A percentile compares a stretch with the other conserved stretches of the same genome.
These are phyloP conservation scores for Sphaerophoria taeniata DNA, from an alignment of 2,888 invertebrate species.

Conservation along the genomic window DNA sequence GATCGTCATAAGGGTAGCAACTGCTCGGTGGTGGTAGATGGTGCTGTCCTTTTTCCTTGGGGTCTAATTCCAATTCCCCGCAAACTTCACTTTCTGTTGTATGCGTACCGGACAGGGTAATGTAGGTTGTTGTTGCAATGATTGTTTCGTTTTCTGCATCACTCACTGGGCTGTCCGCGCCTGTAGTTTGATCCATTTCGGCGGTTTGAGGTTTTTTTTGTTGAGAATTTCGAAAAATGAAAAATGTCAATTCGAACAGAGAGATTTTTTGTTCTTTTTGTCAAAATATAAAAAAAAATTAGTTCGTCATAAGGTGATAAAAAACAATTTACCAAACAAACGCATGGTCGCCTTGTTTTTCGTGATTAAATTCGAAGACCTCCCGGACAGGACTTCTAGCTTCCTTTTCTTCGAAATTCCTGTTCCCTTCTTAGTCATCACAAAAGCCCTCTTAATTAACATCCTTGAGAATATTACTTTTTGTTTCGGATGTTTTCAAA, in stretches of 20 bases:
- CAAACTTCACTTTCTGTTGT: constrained; percentile 54
- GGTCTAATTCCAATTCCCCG: not conserved
- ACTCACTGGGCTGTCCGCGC: constrained; percentile 40
- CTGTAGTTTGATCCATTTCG: not conserved
- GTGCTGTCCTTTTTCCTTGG: not conserved
- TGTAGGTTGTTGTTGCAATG: constrained; percentile 65
- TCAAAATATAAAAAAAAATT: not conserved
- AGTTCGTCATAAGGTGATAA: not conserved
- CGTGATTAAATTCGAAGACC: no score
- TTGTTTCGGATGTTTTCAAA: not conserved
- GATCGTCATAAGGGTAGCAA: not conserved
- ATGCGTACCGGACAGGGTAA: constrained; percentile 52
- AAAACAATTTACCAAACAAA: no score
- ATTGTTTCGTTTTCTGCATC: constrained; percentile 62
- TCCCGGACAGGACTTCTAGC: no score
- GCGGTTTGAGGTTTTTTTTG: not conserved
- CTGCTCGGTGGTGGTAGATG: not conserved
- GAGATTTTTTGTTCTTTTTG: constrained; percentile 23
- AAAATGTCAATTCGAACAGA: constrained; percentile 54
- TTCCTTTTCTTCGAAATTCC: no score
- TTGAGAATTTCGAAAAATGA: constrained; percentile 46
- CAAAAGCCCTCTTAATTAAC: not conserved
- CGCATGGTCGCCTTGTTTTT: no score
- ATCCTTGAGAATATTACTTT: not conserved
- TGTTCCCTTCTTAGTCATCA: no score